Conservation (phyloP, 2,888 invertebrate species). For the Cerastoderma edule region DNA sequence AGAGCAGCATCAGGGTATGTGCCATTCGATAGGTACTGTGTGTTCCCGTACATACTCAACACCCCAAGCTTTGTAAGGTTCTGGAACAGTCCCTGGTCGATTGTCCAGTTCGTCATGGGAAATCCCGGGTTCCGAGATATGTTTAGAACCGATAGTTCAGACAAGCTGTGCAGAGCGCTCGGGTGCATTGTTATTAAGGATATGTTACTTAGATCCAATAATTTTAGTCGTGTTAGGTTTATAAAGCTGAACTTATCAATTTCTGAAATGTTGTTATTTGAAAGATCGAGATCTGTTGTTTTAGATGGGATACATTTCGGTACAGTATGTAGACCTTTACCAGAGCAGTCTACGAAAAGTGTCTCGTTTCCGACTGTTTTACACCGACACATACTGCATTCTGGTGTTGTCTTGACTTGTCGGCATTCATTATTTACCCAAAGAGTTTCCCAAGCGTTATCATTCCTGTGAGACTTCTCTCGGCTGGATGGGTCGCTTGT, state of each 20-base stretch:
- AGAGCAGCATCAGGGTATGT: constrained; percentile 35
- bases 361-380: neutral
- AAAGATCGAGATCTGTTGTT: neutral
- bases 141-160: constrained; percentile 14
- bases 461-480: no score
- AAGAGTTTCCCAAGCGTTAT: no score
- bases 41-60: constrained; percentile 39
- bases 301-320: neutral
- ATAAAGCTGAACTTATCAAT: neutral
- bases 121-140: constrained; percentile 33
- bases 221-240: neutral
- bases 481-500: no score
- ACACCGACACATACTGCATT: neutral
- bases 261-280: constrained; percentile 6
- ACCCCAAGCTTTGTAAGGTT: constrained; percentile 13
- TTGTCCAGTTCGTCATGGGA: constrained; percentile 34
- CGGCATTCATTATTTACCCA: no score
- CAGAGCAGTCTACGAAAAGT: neutral
- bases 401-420: neutral
- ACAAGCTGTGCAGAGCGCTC: neutral
- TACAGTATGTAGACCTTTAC: neutral
- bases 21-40: neutral
- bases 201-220: neutral
- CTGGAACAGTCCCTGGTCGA: constrained; percentile 15
- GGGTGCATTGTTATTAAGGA: neutral